Evolutionary conservation across 2,888 invertebrate genomes (phyloP), one percentile per base, ranked within the genome.

Genomic region (Microctonus brassicae): DNA sequence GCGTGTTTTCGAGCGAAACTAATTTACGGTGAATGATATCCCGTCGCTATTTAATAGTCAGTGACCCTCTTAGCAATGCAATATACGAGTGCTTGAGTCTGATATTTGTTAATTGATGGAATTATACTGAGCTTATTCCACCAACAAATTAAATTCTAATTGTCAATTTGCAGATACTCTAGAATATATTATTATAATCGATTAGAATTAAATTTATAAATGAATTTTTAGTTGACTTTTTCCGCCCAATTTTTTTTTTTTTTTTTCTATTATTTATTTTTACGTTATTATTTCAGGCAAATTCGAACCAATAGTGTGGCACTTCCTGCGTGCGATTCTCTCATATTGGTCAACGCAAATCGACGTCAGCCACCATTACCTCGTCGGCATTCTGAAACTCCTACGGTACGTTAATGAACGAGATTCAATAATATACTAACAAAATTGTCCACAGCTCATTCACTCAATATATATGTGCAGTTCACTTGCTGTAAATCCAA

Each of bases 291-390:
- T 74, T 75, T 42, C 78, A 86, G 86, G 74, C 82, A 84, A 72
- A 83, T 78, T 76, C 81, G 86, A 75, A 86, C 83, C 34, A 83
- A 86, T 75, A 86, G 86, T 76, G 82, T 86, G 62, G 85, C 80
- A 70, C 78, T 86, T 70, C 85, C 86, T 34, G 76, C 80, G 6
- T 81, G 81, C 66, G 79, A 80, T 66, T 83, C 84, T 26, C 74
- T 85, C n/a, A 77, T 84, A 73, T 79, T 81, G 74, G 82, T 82
- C 75, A 75, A 77, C 72, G 83, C 78, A 77, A 81, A 75, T 72
- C 76, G 77, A 64, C 75, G 75, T 57, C 82, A 83, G 70, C 85
- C 85, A 58, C 83, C 83, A 58, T 82, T 86, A 76, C 85, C 86
- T 39, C 83, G 86, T 67, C 85, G 86, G 73, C 85, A 86, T 77